Evolutionary conservation across 2,797 vertebrate genomes (phyloP).

Genomic region (Danionella dracula): DNA sequence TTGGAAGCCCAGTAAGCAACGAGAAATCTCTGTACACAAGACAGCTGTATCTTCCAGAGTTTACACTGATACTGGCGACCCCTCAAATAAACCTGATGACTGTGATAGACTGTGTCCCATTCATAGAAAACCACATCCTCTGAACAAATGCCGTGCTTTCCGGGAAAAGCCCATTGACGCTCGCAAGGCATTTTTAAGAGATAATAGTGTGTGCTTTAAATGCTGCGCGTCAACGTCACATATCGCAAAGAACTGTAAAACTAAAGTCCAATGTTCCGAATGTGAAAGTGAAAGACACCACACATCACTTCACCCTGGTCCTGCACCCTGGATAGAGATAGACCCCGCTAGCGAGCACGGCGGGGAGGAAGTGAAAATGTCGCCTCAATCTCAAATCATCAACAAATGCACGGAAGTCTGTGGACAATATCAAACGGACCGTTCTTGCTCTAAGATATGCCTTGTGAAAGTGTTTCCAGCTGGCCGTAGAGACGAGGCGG

Average conservation of each 20-base stretch:
- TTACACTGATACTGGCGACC: not conserved
- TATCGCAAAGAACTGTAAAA: slow-evolving; percentile 28
- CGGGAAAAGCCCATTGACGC: slow-evolving; percentile 1
- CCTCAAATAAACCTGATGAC: not conserved
- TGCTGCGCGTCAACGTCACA: not conserved
- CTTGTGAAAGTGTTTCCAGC: slow-evolving; percentile 2
- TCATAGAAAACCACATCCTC: slow-evolving; percentile 33
- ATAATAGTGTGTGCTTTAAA: not conserved
- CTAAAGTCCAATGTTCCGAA: slow-evolving; percentile 9
- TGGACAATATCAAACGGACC: too few relatives aligned
- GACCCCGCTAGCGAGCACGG: slow-evolving; percentile 9
- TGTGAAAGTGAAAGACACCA: slow-evolving; percentile 3
- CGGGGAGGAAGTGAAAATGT: not conserved
- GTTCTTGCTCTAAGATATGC: slow-evolving; percentile 8
- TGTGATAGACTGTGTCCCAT: not conserved
- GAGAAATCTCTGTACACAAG: too few relatives aligned
- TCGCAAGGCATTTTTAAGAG: not conserved
- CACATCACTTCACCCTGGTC: slow-evolving; percentile 14
- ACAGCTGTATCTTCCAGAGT: not conserved
- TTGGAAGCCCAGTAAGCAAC: too few relatives aligned
- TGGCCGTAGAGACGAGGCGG: not conserved
- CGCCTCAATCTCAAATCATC: not conserved
- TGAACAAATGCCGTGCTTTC: slow-evolving; percentile 27
- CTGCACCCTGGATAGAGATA: not conserved
- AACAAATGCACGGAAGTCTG: slow-evolving; percentile 21